phyloP scores from a whole-genome alignment of 2,113 vertebrate species.

The Mastomys natalensis region DNA sequence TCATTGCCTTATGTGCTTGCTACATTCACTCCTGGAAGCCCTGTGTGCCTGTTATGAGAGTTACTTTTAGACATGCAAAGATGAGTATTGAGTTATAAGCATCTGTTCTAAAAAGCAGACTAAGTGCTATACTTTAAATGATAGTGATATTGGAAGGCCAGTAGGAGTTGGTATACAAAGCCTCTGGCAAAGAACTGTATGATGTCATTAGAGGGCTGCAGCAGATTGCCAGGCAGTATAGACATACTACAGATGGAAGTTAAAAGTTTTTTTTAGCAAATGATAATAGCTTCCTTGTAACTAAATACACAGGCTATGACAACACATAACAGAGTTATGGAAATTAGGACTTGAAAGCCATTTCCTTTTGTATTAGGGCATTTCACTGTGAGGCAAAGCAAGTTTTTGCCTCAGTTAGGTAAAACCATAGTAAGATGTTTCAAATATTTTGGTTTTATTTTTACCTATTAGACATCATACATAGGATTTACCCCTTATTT shows the following conservation, averaged over 20 bases:
- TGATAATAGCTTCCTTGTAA: constrained; percentile 1
- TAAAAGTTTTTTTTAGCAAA: constrained; percentile 10
- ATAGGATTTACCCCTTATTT: neutral
- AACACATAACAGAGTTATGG: neutral
- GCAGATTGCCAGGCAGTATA: neutral
- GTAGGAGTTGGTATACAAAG: constrained; percentile 1
- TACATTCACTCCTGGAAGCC: constrained; percentile 7
- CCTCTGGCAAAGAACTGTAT: neutral
- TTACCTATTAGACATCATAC: neutral
- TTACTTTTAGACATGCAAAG: constrained; percentile 36
- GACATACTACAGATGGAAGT: constrained; percentile 5
- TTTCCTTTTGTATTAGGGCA: neutral
- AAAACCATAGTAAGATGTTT: neutral
- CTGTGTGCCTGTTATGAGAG: neutral
- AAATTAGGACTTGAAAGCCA: neutral
- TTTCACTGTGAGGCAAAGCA: neutral
- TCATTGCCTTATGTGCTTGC: constrained; percentile 8
- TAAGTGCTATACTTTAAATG: neutral
- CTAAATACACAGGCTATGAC: neutral
- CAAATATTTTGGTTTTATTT: neutral
- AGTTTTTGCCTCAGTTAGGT: neutral
- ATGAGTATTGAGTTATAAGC: neutral
- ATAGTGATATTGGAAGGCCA: neutral
- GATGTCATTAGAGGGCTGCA: neutral
- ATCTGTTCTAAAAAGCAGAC: neutral